Evolutionary conservation across 2,113 vertebrate genomes (phyloP).

Genomic region (Ciconia boyciana): DNA sequence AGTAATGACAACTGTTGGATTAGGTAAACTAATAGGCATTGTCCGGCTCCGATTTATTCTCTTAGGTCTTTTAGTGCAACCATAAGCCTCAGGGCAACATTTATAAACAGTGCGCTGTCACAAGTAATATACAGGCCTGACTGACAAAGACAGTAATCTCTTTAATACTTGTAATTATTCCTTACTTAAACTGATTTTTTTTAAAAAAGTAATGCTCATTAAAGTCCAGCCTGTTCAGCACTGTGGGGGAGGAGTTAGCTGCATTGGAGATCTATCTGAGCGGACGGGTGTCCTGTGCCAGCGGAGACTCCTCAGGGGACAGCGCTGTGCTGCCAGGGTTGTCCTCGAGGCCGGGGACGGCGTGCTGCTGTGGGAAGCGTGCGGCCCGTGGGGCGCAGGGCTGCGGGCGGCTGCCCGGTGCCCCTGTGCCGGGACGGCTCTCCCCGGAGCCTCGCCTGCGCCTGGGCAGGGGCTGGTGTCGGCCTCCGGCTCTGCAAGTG

Average conservation of each 20-base stretch:
- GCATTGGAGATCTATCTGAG: neutral
- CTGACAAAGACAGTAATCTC: neutral
- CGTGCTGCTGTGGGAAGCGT: fast-evolving
- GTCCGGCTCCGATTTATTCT: neutral
- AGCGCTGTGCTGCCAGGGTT: neutral
- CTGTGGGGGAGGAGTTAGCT: neutral
- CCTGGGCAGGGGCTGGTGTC: neutral
- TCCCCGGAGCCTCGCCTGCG: neutral
- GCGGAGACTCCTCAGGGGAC: fast-evolving
- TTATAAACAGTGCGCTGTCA: neutral
- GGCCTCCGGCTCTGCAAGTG: fast-evolving
- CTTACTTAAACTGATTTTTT: neutral
- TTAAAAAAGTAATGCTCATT: neutral
- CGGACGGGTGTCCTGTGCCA: neutral
- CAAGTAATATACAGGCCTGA: fast-evolving
- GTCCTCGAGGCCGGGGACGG: fast-evolving
- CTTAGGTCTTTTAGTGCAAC: neutral
- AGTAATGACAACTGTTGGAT: neutral
- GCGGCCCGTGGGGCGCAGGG: neutral
- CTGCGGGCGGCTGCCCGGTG: fast-evolving
- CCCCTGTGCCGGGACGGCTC: fast-evolving
- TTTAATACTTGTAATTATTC: neutral
- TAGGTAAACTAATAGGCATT: neutral
- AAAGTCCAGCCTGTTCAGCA: neutral
- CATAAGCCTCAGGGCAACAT: neutral